Conservation (phyloP, 2,888 invertebrate species). For the Perizoma flavofasciatum region DNA sequence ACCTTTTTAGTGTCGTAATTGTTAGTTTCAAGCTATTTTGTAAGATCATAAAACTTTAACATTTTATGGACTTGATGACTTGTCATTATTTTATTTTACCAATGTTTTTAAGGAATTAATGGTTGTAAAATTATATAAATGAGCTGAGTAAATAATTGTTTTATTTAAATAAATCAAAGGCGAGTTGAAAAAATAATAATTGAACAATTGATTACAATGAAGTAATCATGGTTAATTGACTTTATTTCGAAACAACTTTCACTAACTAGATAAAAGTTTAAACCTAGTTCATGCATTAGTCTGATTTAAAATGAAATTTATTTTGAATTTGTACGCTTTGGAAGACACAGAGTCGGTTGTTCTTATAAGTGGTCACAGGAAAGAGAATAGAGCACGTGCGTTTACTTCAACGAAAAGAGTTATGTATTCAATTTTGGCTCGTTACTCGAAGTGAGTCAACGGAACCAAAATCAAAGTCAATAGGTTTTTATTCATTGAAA, state of each 20-base stretch:
- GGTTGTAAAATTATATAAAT: conserved; percentile 26
- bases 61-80: conserved; percentile 37
- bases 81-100: conserved; percentile 35
- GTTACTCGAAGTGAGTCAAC: too few species aligned
- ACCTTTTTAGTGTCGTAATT: conserved; percentile 38
- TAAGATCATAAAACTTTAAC: conserved; percentile 29
- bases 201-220: too few species aligned
- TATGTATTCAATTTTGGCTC: background rate
- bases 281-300: background rate
- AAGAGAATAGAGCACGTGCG: background rate
- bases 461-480: too few species aligned
- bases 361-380: conserved; percentile 46
- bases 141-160: conserved; percentile 1
- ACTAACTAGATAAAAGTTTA: background rate
- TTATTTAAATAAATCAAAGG: background rate
- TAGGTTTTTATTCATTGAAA: too few species aligned
- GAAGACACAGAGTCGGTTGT: conserved; percentile 65
- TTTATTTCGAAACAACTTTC: too few species aligned
- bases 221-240: too few species aligned
- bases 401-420: background rate
- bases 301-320: background rate
- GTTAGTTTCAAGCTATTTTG: conserved; percentile 31
- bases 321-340: conserved; percentile 53
- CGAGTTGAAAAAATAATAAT: conserved; percentile 8
- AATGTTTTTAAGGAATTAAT: conserved; percentile 25